Percentiles rank a stretch among this genome's conserved stretches.
These are phyloP conservation scores for Copidosoma aretas DNA, from an alignment of 2,888 invertebrate genomes.

Conservation along the genomic window DNA sequence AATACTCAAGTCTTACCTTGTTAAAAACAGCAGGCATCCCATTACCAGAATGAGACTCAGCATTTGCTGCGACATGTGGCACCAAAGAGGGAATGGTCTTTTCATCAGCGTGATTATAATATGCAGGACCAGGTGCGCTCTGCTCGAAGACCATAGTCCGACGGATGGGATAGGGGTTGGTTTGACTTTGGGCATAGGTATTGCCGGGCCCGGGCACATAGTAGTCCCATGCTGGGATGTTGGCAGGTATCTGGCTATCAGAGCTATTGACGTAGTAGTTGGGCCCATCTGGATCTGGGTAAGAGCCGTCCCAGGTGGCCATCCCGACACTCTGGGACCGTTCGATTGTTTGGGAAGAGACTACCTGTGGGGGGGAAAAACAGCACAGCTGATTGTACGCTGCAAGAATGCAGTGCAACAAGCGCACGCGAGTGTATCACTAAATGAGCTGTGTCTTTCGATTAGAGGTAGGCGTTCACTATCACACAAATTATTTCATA, in stretches of 20 bases:
- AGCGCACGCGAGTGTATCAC: too few species aligned
- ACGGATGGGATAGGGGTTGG: conserved; percentile 2
- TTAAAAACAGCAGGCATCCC: conserved; percentile 17
- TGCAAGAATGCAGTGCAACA: too few species aligned
- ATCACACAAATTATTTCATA: too few species aligned
- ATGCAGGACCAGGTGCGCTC: conserved; percentile 24
- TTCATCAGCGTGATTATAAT: conserved; percentile 26
- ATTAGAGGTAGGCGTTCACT: too few species aligned
- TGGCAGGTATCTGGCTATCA: conserved; percentile 41
- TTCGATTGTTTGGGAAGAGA: too few species aligned
- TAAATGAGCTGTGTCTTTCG: too few species aligned
- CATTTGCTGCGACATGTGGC: conserved; percentile 16
- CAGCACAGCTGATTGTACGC: too few species aligned
- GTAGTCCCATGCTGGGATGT: conserved; percentile 46
- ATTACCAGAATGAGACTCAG: conserved; percentile 17
- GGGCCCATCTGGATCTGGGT: conserved; percentile 53
- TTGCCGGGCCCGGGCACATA: conserved; percentile 40
- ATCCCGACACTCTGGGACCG: conserved; percentile 39
- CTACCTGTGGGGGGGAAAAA: too few species aligned
- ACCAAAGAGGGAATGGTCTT: conserved; percentile 27
- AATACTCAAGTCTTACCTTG: conserved; percentile 19
- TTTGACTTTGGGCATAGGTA: conserved; percentile 22
- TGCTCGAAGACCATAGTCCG: conserved; percentile 26
- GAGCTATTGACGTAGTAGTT: conserved; percentile 49
- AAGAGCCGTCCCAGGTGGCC: conserved; percentile 61